These are phyloP conservation scores for Neoniphon sammara DNA, from an alignment of 2,797 vertebrate genomes.

Conservation along the genomic window DNA sequence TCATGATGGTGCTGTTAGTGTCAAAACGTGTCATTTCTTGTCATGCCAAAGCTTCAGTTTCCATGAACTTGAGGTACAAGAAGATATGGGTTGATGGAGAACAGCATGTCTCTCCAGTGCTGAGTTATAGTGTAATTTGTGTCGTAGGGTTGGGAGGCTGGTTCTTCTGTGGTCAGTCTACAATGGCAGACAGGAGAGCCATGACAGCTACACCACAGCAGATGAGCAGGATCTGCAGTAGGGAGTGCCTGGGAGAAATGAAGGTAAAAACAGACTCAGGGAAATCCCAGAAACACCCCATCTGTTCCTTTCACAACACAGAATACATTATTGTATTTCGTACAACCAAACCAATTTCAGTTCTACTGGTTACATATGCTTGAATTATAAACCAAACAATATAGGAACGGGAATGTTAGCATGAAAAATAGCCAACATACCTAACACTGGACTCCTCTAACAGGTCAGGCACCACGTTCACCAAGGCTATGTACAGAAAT, in stretches of 20 bases:
- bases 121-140: slow-evolving; percentile 10
- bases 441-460: slow-evolving; percentile 89
- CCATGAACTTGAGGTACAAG: slow-evolving; percentile 29
- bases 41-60: not conserved
- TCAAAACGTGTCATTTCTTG: slow-evolving; percentile 2
- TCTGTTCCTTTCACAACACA: not conserved
- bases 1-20: not conserved
- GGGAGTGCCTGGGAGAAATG: slow-evolving; percentile 84
- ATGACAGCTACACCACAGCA: slow-evolving; percentile 91
- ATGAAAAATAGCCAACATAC: slow-evolving; percentile 53
- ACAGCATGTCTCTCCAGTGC: slow-evolving; percentile 18
- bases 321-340: no score
- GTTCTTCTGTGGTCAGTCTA: slow-evolving; percentile 78
- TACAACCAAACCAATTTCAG: not conserved
- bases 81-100: slow-evolving; percentile 3
- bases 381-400: not conserved
- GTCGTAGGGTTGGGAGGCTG: slow-evolving; percentile 37
- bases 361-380: not conserved
- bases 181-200: slow-evolving; percentile 88
- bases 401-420: not conserved
- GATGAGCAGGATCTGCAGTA: slow-evolving; percentile 91
- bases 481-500: slow-evolving; percentile 97
- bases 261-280: slow-evolving; percentile 57
- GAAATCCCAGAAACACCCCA: not conserved
- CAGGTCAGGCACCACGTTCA: slow-evolving; percentile 96